Conservation (phyloP, 2,888 invertebrate species). For the Heteromurus nitidus region DNA sequence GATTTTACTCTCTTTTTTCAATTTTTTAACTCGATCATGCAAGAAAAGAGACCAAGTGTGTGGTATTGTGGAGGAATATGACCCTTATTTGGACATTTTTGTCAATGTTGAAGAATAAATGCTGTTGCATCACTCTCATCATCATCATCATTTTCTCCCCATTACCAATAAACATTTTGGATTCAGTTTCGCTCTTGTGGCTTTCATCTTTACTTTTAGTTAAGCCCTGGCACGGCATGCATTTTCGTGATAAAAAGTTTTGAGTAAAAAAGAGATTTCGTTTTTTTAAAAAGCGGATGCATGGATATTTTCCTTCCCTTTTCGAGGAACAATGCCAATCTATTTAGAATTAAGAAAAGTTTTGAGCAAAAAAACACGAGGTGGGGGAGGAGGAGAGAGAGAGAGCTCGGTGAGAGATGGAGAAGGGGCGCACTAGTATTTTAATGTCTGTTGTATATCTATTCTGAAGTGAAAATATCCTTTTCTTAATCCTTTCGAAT, state of each 20-base stretch:
- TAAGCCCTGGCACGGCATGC: too few species aligned
- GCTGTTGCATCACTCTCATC: neutral
- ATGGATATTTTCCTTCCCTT: too few species aligned
- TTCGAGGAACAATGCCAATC: conserved; percentile 55
- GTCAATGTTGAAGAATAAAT: neutral
- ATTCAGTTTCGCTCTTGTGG: too few species aligned
- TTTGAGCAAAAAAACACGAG: neutral
- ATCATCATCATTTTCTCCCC: too few species aligned
- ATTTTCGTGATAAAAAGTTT: conserved; percentile 35
- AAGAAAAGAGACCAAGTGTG: neutral
- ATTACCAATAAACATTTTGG: too few species aligned
- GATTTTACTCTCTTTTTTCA: conserved; percentile 1
- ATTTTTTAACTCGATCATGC: neutral
- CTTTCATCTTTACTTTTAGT: too few species aligned
- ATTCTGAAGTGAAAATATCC: conserved; percentile 20
- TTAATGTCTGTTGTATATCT: too few species aligned
- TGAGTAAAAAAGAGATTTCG: conserved; percentile 6
- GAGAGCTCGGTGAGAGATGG: neutral
- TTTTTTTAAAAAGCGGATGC: conserved; percentile 43
- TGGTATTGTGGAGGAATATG: neutral
- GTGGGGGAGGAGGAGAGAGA: conserved; percentile 9
- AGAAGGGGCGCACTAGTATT: neutral
- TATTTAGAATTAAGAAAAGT: conserved; percentile 36
- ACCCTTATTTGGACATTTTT: neutral
- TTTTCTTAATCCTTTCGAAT: conserved; percentile 58